Percentiles rank a stretch among this genome's conserved stretches.
These are phyloP conservation scores for Octodonta nipae DNA, from an alignment of 2,888 invertebrate genomes.

Conservation along the genomic window DNA sequence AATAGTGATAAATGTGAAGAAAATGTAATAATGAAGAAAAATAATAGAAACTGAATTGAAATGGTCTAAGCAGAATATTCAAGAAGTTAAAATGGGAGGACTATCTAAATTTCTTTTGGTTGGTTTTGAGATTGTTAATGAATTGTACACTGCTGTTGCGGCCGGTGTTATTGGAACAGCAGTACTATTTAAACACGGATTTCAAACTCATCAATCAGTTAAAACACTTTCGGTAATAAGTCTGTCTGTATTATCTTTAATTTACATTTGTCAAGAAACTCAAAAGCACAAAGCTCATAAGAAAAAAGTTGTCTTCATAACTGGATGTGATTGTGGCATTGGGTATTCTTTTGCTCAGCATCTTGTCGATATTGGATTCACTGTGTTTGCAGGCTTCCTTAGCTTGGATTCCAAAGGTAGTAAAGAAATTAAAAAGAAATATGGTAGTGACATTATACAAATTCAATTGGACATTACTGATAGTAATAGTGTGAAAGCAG, in stretches of 20 bases:
- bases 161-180: slow-evolving; percentile 29
- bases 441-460: slow-evolving; percentile 32
- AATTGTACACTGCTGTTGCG: slow-evolving; percentile 29
- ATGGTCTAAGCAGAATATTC: too few species aligned
- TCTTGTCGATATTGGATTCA: slow-evolving; percentile 48
- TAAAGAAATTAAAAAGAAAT: slow-evolving; percentile 33
- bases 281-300: slow-evolving; percentile 17
- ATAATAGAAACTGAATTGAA: too few species aligned
- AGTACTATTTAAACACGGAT: slow-evolving; percentile 26
- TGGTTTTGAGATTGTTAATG: slow-evolving; percentile 30
- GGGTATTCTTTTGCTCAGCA: slow-evolving; percentile 60
- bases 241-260: slow-evolving; percentile 24
- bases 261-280: slow-evolving; percentile 21
- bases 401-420: slow-evolving; percentile 48
- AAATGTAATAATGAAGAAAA: too few species aligned
- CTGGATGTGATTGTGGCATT: slow-evolving; percentile 77
- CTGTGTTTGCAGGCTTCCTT: slow-evolving; percentile 67
- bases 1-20: too few species aligned
- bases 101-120: slow-evolving; percentile 15
- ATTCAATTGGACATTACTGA: slow-evolving; percentile 33
- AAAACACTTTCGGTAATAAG: slow-evolving; percentile 23
- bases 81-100: slow-evolving; percentile 13
- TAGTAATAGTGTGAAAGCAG: slow-evolving; percentile 23
- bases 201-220: slow-evolving; percentile 23
- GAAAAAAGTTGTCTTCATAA: slow-evolving; percentile 50